Percentiles rank a stretch among this genome's conserved stretches.
Conservation (phyloP, 2,888 invertebrate genomes). For the Argynnis bischoffii region DNA sequence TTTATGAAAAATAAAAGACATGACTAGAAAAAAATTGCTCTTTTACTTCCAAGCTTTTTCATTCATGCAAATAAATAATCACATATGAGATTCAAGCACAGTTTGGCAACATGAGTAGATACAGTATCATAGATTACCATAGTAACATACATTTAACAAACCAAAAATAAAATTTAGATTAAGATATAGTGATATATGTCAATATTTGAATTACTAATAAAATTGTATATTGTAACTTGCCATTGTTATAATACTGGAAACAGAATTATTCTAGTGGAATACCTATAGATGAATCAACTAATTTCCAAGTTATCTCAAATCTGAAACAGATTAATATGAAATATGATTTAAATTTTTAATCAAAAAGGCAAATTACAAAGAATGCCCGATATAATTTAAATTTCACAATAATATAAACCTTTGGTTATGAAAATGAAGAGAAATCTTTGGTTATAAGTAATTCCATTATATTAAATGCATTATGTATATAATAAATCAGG, state of each 20-base stretch:
- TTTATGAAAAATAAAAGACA: conserved; percentile 42
- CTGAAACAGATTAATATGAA: too few relatives aligned
- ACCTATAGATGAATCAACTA: too few relatives aligned
- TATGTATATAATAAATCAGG: conserved; percentile 1
- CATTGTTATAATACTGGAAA: too few relatives aligned
- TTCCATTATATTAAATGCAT: conserved; percentile 6
- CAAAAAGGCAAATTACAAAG: neutral
- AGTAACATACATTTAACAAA: conserved; percentile 30
- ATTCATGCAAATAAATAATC: conserved; percentile 76
- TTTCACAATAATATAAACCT: conserved; percentile 17
- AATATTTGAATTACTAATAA: too few relatives aligned
- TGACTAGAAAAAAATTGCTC: conserved; percentile 72
- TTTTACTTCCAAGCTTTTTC: conserved; percentile 72
- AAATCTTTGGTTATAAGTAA: conserved; percentile 34
- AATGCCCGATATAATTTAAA: neutral
- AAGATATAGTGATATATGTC: too few relatives aligned
- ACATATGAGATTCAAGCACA: conserved; percentile 52
- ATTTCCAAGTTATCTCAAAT: too few relatives aligned
- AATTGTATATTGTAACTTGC: too few relatives aligned
- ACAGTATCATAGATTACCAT: conserved; percentile 32
- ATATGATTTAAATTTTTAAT: neutral
- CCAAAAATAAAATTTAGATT: neutral
- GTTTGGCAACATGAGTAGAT: conserved; percentile 53
- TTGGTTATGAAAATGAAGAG: conserved; percentile 34
- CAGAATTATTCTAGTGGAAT: too few relatives aligned